Percentiles rank a stretch among this genome's conserved stretches.
Conservation (phyloP, 2,113 vertebrate species). For the Hemichromis elongatus region DNA sequence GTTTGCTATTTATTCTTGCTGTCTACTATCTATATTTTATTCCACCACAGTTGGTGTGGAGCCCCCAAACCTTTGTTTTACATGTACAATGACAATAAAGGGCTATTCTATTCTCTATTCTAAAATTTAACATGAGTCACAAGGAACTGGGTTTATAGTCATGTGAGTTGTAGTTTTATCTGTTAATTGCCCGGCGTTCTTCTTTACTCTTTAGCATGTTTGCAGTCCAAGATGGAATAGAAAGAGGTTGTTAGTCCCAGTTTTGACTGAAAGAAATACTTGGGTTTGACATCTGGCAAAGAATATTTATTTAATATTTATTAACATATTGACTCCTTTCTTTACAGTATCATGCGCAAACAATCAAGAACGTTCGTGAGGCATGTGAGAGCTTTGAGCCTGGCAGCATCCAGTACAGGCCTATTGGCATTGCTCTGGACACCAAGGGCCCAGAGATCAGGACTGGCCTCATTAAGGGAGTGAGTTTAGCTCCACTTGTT, state of each 20-base stretch:
- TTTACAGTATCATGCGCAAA: conserved; percentile 85
- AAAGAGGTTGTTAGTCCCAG: neutral
- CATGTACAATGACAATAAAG: neutral
- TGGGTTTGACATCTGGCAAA: neutral
- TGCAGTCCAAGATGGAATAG: neutral
- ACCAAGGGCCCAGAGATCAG: conserved; percentile 98
- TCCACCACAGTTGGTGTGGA: neutral
- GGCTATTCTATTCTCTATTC: neutral
- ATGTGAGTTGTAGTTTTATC: neutral
- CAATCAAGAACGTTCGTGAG: conserved; percentile 91
- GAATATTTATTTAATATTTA: neutral
- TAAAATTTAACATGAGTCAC: neutral
- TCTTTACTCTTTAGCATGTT: neutral
- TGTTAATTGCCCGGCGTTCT: neutral
- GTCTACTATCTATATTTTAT: neutral
- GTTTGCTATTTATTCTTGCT: neutral
- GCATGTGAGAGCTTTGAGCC: conserved; percentile 91
- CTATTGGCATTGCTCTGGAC: conserved; percentile 91
- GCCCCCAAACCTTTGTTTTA: accelerated
- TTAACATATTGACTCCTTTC: neutral
- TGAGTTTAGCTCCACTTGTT: conserved; percentile 60
- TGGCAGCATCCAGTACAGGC: conserved; percentile 91
- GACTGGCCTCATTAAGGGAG: conserved; percentile 95
- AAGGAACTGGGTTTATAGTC: neutral
- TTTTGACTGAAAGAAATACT: neutral